Conservation (phyloP, 1,140 invertebrate species). For the Atta colombica region DNA sequence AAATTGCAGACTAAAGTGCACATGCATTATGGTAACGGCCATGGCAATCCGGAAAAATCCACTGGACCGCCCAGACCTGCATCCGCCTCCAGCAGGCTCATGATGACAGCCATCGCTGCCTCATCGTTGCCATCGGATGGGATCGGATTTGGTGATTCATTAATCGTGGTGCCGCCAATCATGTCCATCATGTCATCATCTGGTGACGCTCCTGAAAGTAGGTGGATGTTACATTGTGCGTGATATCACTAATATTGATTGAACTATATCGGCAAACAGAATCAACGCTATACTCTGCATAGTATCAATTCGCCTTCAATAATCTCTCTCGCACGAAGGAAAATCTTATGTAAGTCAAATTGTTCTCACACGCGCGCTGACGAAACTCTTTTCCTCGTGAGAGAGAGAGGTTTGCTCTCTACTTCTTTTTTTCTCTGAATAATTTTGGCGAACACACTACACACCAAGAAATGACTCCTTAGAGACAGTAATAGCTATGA, state of each 20-base stretch:
- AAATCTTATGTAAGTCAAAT: constrained; percentile 22
- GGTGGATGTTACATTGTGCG: constrained; percentile 68
- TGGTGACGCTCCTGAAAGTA: constrained; percentile 82
- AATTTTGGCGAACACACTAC: constrained; percentile 73
- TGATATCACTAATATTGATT: constrained; percentile 45
- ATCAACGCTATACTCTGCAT: constrained; percentile 19
- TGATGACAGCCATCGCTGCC: constrained; percentile 96
- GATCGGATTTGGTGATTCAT: constrained; percentile 85
- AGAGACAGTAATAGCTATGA: constrained; percentile 84
- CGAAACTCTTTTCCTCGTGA: background rate
- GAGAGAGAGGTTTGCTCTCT: background rate
- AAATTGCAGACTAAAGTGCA: constrained; percentile 27
- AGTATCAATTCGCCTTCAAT: background rate
- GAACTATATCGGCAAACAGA: constrained; percentile 9
- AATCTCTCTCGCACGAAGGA: background rate
- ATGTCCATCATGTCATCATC: constrained; percentile 89
- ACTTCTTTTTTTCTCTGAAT: constrained; percentile 29
- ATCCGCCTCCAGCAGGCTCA: constrained; percentile 94
- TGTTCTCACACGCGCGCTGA: background rate
- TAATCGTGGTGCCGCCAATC: constrained; percentile 87
- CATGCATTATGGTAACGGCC: constrained; percentile 91
- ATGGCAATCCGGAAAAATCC: constrained; percentile 95
- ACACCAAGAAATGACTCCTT: constrained; percentile 79
- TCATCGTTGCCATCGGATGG: constrained; percentile 94
- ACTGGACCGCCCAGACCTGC: constrained; percentile 92